Conservation (phyloP, 2,113 vertebrate species). For the Puffinus mauretanicus region DNA sequence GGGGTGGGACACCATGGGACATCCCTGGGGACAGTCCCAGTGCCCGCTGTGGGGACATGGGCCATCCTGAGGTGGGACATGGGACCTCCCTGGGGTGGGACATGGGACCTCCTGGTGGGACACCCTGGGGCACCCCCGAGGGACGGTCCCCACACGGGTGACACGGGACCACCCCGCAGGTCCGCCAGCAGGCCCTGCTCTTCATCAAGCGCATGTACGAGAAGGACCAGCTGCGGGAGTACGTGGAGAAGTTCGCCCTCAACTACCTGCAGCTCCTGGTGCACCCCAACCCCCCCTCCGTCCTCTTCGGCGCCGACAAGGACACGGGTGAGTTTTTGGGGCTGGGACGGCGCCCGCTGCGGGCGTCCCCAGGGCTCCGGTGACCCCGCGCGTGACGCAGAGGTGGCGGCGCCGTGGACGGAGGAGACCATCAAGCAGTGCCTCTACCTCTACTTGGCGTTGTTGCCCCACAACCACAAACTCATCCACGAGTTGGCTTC, state of each 20-base stretch:
- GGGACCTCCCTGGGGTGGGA: too few relatives aligned
- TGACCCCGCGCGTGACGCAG: constrained; percentile 38
- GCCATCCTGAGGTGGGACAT: too few relatives aligned
- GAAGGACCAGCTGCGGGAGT: constrained; percentile 89
- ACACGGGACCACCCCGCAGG: constrained; percentile 54
- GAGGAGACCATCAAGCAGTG: constrained; percentile 95
- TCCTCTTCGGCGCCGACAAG: constrained; percentile 91
- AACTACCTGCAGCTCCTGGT: constrained; percentile 95
- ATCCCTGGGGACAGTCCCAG: too few relatives aligned
- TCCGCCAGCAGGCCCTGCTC: constrained; percentile 86
- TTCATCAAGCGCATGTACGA: constrained; percentile 95
- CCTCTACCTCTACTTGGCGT: constrained; percentile 91
- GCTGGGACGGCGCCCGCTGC: accelerated
- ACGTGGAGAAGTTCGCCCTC: constrained; percentile 93
- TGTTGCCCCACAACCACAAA: constrained; percentile 92
- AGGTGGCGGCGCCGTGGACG: constrained; percentile 92
- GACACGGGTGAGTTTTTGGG: constrained; percentile 82
- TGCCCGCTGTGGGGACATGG: too few relatives aligned
- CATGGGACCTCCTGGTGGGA: too few relatives aligned
- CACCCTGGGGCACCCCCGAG: too few relatives aligned
- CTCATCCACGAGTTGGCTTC: constrained; percentile 92
- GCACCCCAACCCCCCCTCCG: constrained; percentile 90
- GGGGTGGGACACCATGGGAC: too few relatives aligned
- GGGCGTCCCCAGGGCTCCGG: accelerated
- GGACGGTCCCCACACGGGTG: not conserved